Percentiles rank a stretch among this genome's conserved stretches.
These are phyloP conservation scores for Cathartes aura DNA, from an alignment of 2,113 vertebrate genomes.

Conservation along the genomic window DNA sequence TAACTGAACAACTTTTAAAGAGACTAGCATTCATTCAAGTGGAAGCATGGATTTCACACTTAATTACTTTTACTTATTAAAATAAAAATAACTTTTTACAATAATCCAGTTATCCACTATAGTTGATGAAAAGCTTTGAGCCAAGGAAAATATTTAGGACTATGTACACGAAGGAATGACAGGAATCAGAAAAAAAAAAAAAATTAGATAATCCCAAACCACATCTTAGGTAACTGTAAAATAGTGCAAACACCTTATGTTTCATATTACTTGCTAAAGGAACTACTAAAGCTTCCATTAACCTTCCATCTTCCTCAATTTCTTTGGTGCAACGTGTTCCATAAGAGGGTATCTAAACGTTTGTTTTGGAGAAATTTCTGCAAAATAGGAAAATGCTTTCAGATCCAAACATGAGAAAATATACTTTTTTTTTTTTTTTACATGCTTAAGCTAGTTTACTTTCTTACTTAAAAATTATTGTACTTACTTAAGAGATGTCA, in stretches of 20 bases:
- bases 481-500: background rate
- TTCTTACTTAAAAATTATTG: background rate
- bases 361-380: background rate
- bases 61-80: too few species aligned
- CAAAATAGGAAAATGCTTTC: background rate
- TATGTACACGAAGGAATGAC: background rate
- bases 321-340: background rate
- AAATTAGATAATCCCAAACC: background rate
- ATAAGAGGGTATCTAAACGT: background rate
- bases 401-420: background rate
- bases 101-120: background rate
- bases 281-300: background rate
- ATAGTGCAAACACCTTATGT: background rate
- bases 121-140: background rate
- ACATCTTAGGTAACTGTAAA: background rate
- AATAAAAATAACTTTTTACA: background rate
- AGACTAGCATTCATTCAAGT: background rate
- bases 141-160: background rate
- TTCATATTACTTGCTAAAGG: background rate
- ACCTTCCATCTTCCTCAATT: background rate
- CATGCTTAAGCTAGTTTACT: background rate
- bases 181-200: background rate
- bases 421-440: too few species aligned
- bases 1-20: background rate
- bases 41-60: background rate